Conservation (phyloP, 2,888 invertebrate species). For the Zaprionus obscuricornis region DNA sequence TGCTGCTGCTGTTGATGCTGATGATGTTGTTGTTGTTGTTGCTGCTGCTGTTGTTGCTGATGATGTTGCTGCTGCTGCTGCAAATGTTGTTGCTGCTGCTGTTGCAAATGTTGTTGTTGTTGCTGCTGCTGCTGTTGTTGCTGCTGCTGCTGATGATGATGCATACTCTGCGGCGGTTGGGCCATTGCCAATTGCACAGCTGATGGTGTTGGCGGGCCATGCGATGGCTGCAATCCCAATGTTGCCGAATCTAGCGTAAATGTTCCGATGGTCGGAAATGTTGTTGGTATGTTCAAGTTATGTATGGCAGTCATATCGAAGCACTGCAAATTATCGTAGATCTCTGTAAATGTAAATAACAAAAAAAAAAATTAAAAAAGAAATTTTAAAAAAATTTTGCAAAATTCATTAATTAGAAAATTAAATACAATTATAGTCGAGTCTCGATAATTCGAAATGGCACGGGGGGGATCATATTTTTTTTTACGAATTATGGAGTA, state of each 20-base stretch:
- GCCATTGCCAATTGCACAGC: constrained; percentile 56
- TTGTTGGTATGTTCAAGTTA: constrained; percentile 82
- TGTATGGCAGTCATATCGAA: constrained; percentile 83
- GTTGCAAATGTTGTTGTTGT: constrained; percentile 32
- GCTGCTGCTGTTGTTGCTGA: constrained; percentile 65
- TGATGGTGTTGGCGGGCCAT: constrained; percentile 51
- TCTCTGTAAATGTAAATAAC: constrained; percentile 71
- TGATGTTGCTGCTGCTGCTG: constrained; percentile 46
- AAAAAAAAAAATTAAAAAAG: not conserved
- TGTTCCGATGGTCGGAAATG: constrained; percentile 83
- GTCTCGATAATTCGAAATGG: no score
- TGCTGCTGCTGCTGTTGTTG: constrained; percentile 56
- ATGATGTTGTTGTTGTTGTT: constrained; percentile 48
- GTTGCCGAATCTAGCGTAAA: constrained; percentile 82
- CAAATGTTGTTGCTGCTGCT: constrained; percentile 54
- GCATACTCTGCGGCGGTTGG: constrained; percentile 48
- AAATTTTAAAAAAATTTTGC: not conserved
- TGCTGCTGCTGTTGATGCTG: no score
- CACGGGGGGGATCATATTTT: no score
- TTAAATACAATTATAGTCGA: no score
- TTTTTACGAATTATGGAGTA: no score
- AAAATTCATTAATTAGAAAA: no score
- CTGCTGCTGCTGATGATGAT: constrained; percentile 64
- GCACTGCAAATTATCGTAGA: constrained; percentile 82
- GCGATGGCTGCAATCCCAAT: constrained; percentile 63